A percentile compares a stretch with the other conserved stretches of the same genome.
phyloP scores from a whole-genome alignment of 2,888 invertebrate genomes.

The Ceraclea dissimilis region DNA sequence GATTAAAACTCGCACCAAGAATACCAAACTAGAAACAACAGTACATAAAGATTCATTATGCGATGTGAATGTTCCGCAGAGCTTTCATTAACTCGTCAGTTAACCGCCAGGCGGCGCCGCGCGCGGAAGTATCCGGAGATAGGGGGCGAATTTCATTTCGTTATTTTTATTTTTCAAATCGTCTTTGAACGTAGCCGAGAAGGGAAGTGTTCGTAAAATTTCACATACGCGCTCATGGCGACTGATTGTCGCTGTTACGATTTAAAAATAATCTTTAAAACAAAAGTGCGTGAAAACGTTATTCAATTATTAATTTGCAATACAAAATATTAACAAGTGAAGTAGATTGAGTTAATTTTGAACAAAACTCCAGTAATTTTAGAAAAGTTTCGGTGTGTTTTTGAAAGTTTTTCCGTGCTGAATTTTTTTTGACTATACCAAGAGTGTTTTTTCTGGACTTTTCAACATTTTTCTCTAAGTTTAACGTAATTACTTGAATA shows the following conservation, averaged over 20 bases:
- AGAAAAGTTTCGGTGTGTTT: no score
- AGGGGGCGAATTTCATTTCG: neutral
- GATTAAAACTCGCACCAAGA: no score
- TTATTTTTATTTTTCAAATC: neutral
- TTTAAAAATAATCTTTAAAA: neutral
- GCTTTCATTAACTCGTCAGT: slow-evolving; percentile 8
- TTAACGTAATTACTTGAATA: no score
- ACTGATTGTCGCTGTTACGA: neutral
- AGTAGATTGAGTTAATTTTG: no score
- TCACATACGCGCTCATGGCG: neutral
- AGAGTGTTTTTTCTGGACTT: no score
- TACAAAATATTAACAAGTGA: neutral
- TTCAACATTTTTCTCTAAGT: no score
- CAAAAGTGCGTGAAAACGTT: no score
- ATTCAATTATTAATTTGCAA: neutral
- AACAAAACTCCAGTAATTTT: no score
- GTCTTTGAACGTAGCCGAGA: neutral
- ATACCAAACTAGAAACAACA: no score
- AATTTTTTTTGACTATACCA: no score
- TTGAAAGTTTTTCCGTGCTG: no score
- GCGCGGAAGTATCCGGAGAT: slow-evolving; percentile 3
- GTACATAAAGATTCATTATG: neutral
- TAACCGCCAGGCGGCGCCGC: slow-evolving; percentile 10
- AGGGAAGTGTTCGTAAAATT: neutral
- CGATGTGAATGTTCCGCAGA: neutral